Evolutionary conservation across 2,113 vertebrate species (phyloP), one percentile per base, ranked within the genome.

Genomic region (Gymnogyps californianus): DNA sequence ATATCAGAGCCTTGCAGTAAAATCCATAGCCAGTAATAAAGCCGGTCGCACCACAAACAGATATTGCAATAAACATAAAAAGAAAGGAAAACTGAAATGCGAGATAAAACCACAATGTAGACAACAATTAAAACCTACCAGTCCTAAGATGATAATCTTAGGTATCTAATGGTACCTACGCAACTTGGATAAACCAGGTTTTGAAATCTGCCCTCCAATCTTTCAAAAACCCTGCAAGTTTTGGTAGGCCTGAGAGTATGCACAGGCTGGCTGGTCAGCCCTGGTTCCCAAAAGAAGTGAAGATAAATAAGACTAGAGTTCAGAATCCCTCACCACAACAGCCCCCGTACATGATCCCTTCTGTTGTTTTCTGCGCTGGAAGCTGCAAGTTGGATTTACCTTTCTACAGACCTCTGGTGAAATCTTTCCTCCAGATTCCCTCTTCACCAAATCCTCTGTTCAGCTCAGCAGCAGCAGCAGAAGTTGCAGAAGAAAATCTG

Each of bases 201-300:
- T 90, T 76, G 40, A 74, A 85, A 90, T 31, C 12, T 66, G 74
- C 17, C 16, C 22, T 72, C 46, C 21, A 15, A 9, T 49, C 40
- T 88, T 52, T 51, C 65, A 79, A 64, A 85, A 61, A 4, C 1
- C 11, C 4, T 0, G 0, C 8, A n/a, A n/a, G 15, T 76, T 89
- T 59, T 65, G 40, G 34, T 7, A 58, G 58, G 28, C 17, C 34
- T 57, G 24, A 71, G 29, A 51, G 29, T 5, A 64, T 20, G 32
- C 4, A 28, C 13, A 76, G n/a, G 21, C 25, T 95, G 52, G 22
- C 59, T 62, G 72, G 20, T 44, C n/a, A 87, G 32, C 34, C 21
- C 13, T 49, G 11, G 5, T 14, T 58, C 55, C 55, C 77, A 40
- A 61, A 74, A 42, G 18, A 51, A 72, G 25, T 26, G 21, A 74